Evolutionary conservation across 2,888 invertebrate genomes (phyloP), one percentile per base, ranked within the genome.

Genomic region (Abscondita cerata): DNA sequence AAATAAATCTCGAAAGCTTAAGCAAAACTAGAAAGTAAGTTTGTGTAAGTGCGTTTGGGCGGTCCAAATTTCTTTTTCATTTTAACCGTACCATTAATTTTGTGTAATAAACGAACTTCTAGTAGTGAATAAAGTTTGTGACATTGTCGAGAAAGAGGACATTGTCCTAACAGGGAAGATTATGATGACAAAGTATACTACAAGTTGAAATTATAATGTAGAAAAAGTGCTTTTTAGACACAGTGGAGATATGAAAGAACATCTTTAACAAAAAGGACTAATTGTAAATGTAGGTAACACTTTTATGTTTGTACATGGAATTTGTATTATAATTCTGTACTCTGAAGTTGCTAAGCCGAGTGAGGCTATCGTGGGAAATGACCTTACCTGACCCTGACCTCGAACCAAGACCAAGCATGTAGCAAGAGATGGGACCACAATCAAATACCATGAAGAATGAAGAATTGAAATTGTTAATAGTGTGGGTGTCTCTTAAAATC

Each of bases 331-430:
- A 76, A 77, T 78, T 77, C 76, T 74, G 76, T 77, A 75, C 75
- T 73, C 70, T 75, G 75, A 75, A 73, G 79, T 78, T 79, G 79
- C 79, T 75, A 79, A 77, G 78, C 75, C 73, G 77, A 76, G 76
- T 78, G 76, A 74, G 78, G 78, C 77, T 79, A 80, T 80, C 80
- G 81, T 81, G 80, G 78, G 81, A 81, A 81, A 80, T 81, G 80
- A 81, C 80, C 81, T 81, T 80, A 79, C 71, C 76, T 81, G 80
- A 80, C 81, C 81, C 81, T 81, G 81, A 81, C 81, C 80, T 79
- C 78, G 73, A 77, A 77, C 68, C 68, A 71, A 70, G 72, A 70
- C 70, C 68, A 68, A 70, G 62, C 54, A 62, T 67, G 64, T 53
- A 64, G 61, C 61, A 52, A 67, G 69, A 72, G 72, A 71, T 72